Conservation (phyloP, 2,797 vertebrate species). For the Craterocephalus amniculus region DNA sequence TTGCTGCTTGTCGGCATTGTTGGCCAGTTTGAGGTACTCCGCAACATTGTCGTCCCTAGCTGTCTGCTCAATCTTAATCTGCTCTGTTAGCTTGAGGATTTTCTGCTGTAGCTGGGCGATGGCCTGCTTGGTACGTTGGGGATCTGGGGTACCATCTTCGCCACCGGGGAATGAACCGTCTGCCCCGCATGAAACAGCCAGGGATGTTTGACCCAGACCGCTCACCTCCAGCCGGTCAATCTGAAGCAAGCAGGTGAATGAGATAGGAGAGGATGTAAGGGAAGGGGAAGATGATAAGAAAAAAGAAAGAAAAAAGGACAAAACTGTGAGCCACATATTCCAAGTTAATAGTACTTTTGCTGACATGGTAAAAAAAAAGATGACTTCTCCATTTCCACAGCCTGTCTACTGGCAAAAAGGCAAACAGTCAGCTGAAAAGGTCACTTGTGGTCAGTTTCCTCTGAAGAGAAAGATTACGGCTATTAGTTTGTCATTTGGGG, state of each 20-base stretch:
- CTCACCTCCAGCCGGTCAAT: slow-evolving; percentile 95
- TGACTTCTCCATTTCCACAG: slow-evolving; percentile 59
- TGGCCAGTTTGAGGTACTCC: slow-evolving; percentile 96
- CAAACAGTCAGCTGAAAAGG: slow-evolving; percentile 36
- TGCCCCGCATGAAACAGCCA: slow-evolving; percentile 84
- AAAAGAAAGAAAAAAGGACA: slow-evolving; percentile 16
- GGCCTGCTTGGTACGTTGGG: slow-evolving; percentile 93
- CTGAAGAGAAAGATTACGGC: slow-evolving; percentile 33
- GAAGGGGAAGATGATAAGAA: slow-evolving; percentile 1
- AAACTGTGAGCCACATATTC: slow-evolving; percentile 31
- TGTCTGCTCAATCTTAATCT: slow-evolving; percentile 98
- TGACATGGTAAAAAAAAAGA: slow-evolving; percentile 47
- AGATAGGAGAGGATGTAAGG: slow-evolving; percentile 3
- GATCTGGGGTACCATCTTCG: slow-evolving; percentile 91
- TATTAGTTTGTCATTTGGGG: slow-evolving; percentile 1
- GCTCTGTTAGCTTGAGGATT: slow-evolving; percentile 95
- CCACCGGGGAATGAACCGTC: slow-evolving; percentile 85
- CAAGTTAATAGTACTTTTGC: slow-evolving; percentile 55
- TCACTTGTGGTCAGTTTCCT: slow-evolving; percentile 49
- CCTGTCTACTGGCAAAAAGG: slow-evolving; percentile 3
- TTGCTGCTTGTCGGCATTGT: slow-evolving; percentile 96
- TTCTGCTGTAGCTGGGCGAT: slow-evolving; percentile 98
- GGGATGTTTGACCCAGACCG: slow-evolving; percentile 81
- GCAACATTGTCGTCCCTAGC: slow-evolving; percentile 95
- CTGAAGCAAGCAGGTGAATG: slow-evolving; percentile 68